Evolutionary conservation across 2,113 vertebrate species (phyloP).

Genomic region (Ornithorhynchus anatinus): DNA sequence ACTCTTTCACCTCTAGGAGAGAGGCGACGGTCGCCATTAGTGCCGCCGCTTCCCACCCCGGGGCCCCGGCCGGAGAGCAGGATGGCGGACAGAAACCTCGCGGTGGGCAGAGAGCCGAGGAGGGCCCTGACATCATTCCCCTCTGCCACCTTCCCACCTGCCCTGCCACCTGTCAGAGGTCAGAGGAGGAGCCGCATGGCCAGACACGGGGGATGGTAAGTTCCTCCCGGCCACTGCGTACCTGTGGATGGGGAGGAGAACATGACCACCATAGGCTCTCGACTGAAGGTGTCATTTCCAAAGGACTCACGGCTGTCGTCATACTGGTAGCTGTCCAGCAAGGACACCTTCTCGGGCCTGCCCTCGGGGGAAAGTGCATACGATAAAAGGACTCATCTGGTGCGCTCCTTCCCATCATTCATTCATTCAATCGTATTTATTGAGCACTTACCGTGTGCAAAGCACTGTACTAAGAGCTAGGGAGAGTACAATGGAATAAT

Average conservation of each 20-base stretch:
- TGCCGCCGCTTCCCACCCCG: not conserved
- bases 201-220: not conserved
- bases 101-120: not conserved
- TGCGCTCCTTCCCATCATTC: not conserved
- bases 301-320: constrained; percentile 57
- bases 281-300: constrained; percentile 79
- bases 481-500: too few relatives aligned
- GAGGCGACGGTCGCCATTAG: not conserved
- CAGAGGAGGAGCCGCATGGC: not conserved
- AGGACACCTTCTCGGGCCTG: constrained; percentile 74
- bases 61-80: not conserved
- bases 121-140: not conserved
- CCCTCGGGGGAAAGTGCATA: not conserved
- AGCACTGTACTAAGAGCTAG: too few relatives aligned
- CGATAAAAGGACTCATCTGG: not conserved
- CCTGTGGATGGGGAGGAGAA: constrained; percentile 73
- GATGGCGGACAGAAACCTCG: not conserved
- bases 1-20: constrained; percentile 46
- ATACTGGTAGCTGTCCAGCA: constrained; percentile 78
- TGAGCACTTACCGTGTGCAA: too few relatives aligned
- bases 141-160: not conserved
- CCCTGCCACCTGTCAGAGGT: not conserved
- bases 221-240: constrained; percentile 41
- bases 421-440: too few relatives aligned
- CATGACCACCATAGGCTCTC: constrained; percentile 86